These are phyloP conservation scores for Stenodema calcarata DNA, from an alignment of 2,888 invertebrate genomes.

Conservation along the genomic window DNA sequence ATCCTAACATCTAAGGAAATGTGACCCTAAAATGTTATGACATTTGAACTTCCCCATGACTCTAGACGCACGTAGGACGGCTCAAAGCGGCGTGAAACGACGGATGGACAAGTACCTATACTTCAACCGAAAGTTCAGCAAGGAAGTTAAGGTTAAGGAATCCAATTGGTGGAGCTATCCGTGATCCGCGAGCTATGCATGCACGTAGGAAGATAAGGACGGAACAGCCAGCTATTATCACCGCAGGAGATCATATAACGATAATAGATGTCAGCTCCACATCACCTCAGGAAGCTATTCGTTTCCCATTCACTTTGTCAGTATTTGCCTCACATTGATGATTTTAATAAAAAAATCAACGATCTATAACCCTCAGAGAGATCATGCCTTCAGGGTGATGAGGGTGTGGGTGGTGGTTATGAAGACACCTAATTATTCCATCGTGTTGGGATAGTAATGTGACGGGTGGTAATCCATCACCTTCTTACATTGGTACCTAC, in stretches of 20 bases:
- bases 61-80: not conserved
- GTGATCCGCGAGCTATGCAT: not conserved
- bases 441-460: too few species aligned
- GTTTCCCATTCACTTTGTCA: too few species aligned
- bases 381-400: too few species aligned
- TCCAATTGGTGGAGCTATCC: not conserved
- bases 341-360: too few species aligned
- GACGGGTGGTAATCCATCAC: too few species aligned
- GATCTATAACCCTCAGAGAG: too few species aligned
- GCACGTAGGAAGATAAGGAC: not conserved
- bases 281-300: too few species aligned
- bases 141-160: not conserved
- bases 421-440: too few species aligned
- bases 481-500: too few species aligned
- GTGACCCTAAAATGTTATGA: conserved; percentile 15
- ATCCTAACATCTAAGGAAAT: not conserved
- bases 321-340: too few species aligned
- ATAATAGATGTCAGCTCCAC: not conserved
- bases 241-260: not conserved
- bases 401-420: too few species aligned
- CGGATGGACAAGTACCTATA: not conserved
- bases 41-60: conserved; percentile 9
- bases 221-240: not conserved
- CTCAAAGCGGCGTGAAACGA: not conserved
- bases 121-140: not conserved